A percentile compares a stretch with the other conserved stretches of the same genome.
phyloP scores from a whole-genome alignment of 2,797 vertebrate species.

The Salmo trutta region DNA sequence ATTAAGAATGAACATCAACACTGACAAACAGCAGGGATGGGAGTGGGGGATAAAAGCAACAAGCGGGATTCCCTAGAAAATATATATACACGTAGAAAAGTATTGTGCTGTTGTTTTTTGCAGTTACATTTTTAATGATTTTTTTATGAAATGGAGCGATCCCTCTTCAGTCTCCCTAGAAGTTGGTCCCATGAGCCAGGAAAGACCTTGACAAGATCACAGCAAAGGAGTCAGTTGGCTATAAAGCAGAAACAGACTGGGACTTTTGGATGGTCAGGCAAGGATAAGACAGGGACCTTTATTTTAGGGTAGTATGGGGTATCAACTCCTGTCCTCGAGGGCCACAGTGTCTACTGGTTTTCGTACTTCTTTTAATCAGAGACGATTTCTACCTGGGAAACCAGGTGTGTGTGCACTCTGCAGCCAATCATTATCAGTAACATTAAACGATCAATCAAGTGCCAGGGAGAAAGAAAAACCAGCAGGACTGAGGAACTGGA shows the following conservation, averaged over 20 bases:
- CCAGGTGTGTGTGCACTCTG: background rate
- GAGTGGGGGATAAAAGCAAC: conserved; percentile 4
- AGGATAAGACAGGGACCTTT: conserved; percentile 5
- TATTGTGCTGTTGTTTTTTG: conserved; percentile 12
- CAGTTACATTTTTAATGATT: background rate
- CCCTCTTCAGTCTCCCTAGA: background rate
- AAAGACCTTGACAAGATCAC: background rate
- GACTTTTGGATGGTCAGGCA: background rate
- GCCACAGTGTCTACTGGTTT: background rate
- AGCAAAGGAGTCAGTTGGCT: background rate
- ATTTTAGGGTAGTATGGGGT: conserved; percentile 1
- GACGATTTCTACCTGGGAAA: background rate
- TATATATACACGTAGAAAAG: conserved; percentile 20
- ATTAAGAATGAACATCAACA: conserved; percentile 11
- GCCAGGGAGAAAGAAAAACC: background rate
- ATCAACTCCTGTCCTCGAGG: background rate
- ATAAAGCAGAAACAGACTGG: background rate
- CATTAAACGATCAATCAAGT: background rate
- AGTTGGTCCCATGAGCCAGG: background rate
- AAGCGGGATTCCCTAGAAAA: conserved; percentile 17
- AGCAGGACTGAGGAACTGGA: background rate
- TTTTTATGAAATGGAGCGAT: conserved; percentile 12
- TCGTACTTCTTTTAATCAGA: background rate
- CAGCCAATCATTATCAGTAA: background rate
- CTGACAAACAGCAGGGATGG: conserved; percentile 1